Evolutionary conservation across 2,888 invertebrate species (phyloP).

Genomic region (Ormia ochracea): DNA sequence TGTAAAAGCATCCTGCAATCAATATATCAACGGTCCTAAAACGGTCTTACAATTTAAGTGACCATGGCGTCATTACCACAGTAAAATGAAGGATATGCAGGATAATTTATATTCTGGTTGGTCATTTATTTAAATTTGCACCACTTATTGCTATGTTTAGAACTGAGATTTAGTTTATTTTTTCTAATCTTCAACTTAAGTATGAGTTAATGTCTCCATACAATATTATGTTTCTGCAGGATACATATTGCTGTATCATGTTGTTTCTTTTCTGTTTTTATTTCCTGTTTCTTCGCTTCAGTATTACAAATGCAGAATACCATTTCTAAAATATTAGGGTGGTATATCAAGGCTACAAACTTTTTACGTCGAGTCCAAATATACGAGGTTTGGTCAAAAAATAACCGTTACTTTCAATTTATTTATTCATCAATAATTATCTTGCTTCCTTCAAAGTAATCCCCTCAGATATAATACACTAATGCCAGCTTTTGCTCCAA

Average conservation of each 20-base stretch:
- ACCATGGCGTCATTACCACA: background rate
- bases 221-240: constrained; percentile 41
- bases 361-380: no score
- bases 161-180: background rate
- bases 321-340: constrained; percentile 15
- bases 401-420: no score
- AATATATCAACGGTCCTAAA: background rate
- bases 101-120: background rate
- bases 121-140: background rate
- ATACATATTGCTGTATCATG: constrained; percentile 41
- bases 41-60: background rate
- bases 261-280: background rate
- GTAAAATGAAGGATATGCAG: background rate
- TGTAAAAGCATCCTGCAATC: background rate
- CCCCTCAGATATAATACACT: no score
- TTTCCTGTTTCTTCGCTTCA: background rate
- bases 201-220: constrained; percentile 18
- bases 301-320: constrained; percentile 34
- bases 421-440: no score
- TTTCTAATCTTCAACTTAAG: background rate
- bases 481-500: no score
- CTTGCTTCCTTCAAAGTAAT: no score
- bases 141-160: background rate
- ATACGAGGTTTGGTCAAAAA: no score
- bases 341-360: constrained; percentile 12